A percentile compares a stretch with the other conserved stretches of the same genome.
Conservation (phyloP, 1,140 invertebrate genomes). For the Drosophila grimshawi region DNA sequence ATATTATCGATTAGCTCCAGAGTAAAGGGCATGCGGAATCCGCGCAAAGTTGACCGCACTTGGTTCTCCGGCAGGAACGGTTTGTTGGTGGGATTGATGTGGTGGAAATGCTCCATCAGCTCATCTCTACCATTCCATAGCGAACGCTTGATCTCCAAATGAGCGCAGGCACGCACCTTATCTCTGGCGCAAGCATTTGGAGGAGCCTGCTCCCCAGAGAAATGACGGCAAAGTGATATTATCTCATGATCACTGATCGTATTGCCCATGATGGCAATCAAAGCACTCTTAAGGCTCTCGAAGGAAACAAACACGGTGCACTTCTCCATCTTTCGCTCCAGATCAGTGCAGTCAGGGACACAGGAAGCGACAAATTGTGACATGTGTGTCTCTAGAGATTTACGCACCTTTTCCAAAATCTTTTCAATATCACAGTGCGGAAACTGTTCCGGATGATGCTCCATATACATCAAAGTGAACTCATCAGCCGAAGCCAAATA, state of each 20-base stretch:
- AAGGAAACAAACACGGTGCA: constrained; percentile 70
- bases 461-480: constrained; percentile 94
- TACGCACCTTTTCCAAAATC: constrained; percentile 89
- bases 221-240: constrained; percentile 89
- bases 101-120: constrained; percentile 88
- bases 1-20: constrained; percentile 88
- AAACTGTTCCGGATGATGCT: constrained; percentile 90
- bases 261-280: constrained; percentile 87
- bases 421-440: constrained; percentile 88
- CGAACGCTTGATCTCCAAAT: constrained; percentile 88
- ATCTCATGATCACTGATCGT: constrained; percentile 91
- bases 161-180: constrained; percentile 86
- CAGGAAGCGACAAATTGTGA: constrained; percentile 49
- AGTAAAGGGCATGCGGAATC: constrained; percentile 88
- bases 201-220: constrained; percentile 85
- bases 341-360: constrained; percentile 51
- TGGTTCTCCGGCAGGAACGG: constrained; percentile 86
- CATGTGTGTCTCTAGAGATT: constrained; percentile 84
- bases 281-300: constrained; percentile 86
- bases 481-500: constrained; percentile 92
- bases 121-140: constrained; percentile 89
- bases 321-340: constrained; percentile 53
- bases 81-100: constrained; percentile 86
- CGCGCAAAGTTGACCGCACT: constrained; percentile 87
- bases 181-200: constrained; percentile 76